Conservation (phyloP, 2,113 vertebrate genomes). For the Pygoscelis adeliae region DNA sequence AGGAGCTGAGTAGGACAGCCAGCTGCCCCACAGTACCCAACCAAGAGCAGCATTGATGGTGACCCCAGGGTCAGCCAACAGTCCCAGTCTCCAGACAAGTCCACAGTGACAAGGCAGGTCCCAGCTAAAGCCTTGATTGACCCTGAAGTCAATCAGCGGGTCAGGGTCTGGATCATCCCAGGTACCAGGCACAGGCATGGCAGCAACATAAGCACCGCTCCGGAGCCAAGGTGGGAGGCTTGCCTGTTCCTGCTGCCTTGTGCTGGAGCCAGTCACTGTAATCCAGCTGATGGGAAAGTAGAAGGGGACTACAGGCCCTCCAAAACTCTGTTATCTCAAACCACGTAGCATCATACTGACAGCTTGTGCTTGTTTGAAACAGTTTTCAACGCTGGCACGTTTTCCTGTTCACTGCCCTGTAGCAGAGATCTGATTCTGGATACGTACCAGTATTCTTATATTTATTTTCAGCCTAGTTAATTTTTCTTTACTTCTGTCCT, state of each 20-base stretch:
- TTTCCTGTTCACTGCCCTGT: background rate
- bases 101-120: background rate
- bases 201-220: background rate
- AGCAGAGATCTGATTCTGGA: background rate
- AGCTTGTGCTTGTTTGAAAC: background rate
- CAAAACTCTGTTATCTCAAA: background rate
- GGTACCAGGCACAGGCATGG: background rate
- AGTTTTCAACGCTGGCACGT: rapidly evolving
- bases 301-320: background rate
- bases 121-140: background rate
- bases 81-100: background rate
- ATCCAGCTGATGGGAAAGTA: background rate
- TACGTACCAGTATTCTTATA: background rate
- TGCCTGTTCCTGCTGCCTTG: background rate
- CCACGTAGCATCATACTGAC: rapidly evolving
- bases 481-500: background rate
- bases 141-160: background rate
- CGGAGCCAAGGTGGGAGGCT: background rate
- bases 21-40: background rate
- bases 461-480: background rate
- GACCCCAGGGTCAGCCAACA: background rate
- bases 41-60: background rate
- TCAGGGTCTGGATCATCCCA: background rate
- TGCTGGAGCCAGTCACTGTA: background rate
- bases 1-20: background rate